Evolutionary conservation across 2,888 invertebrate species (phyloP).

Genomic region (Thera britannica): DNA sequence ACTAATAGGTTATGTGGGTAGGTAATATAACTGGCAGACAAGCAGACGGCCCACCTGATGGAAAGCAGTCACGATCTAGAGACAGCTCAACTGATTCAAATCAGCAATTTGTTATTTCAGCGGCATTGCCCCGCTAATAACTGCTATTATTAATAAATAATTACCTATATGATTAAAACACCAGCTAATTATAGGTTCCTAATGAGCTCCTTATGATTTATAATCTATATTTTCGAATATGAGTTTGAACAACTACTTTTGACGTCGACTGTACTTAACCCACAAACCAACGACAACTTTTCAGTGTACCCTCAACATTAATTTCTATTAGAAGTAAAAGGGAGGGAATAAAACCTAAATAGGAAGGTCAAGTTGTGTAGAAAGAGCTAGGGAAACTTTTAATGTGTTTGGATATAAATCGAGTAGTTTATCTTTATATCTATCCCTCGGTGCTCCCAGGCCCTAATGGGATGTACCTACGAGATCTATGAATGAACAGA

Average conservation of each 20-base stretch:
- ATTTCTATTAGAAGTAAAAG: constrained; percentile 42
- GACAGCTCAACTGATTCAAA: too few relatives aligned
- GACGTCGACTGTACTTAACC: constrained; percentile 1
- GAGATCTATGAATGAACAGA: constrained; percentile 31
- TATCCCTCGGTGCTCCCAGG: constrained; percentile 52
- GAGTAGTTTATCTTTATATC: constrained; percentile 74
- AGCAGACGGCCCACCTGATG: too few relatives aligned
- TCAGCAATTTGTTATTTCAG: too few relatives aligned
- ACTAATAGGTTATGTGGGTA: too few relatives aligned
- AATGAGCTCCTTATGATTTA: too few relatives aligned
- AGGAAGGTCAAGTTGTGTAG: constrained; percentile 54
- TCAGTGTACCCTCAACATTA: constrained; percentile 26
- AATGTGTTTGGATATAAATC: constrained; percentile 75
- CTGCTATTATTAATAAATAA: too few relatives aligned
- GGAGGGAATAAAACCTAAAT: constrained; percentile 51
- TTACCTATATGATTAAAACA: too few relatives aligned
- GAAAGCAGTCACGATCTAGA: too few relatives aligned
- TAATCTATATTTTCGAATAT: too few relatives aligned
- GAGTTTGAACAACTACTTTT: neutral
- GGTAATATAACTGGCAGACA: too few relatives aligned
- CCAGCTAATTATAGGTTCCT: too few relatives aligned
- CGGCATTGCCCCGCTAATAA: too few relatives aligned
- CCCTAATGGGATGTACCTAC: constrained; percentile 34
- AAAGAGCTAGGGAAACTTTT: constrained; percentile 63
- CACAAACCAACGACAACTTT: constrained; percentile 34